Conservation (phyloP, 2,888 invertebrate species). For the Melieria crassipennis region DNA sequence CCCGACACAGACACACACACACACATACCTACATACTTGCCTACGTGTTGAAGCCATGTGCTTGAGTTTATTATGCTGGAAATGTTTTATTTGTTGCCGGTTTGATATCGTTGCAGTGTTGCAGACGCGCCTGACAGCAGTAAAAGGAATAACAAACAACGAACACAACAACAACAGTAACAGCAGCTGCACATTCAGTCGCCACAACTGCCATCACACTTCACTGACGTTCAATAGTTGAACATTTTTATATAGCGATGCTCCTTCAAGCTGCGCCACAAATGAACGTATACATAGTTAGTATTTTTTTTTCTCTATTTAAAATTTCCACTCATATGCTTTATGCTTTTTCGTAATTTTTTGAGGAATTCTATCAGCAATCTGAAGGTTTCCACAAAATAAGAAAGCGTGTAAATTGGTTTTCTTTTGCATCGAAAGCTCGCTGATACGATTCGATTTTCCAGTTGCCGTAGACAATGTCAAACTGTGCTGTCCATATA, state of each 20-base stretch:
- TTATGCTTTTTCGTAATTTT: neutral
- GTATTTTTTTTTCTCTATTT: neutral
- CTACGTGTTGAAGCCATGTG: constrained; percentile 8
- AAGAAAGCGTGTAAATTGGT: too few species aligned
- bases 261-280: neutral
- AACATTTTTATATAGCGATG: neutral
- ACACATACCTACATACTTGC: neutral
- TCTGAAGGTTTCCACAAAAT: too few species aligned
- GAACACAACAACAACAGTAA: neutral
- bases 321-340: neutral
- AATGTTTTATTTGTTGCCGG: constrained; percentile 28
- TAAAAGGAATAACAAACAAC: neutral
- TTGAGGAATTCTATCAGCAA: neutral
- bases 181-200: constrained; percentile 14
- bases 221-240: constrained; percentile 19
- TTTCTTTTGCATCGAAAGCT: too few species aligned
- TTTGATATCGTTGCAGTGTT: constrained; percentile 8
- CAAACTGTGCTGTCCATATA: too few species aligned
- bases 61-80: constrained; percentile 30
- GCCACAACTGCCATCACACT: constrained; percentile 18
- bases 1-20: neutral
- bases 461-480: too few species aligned
- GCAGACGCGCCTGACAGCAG: neutral
- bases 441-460: too few species aligned
- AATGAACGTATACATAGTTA: neutral